These are phyloP conservation scores for Luperina testacea DNA, from an alignment of 2,888 invertebrate species.

Conservation along the genomic window DNA sequence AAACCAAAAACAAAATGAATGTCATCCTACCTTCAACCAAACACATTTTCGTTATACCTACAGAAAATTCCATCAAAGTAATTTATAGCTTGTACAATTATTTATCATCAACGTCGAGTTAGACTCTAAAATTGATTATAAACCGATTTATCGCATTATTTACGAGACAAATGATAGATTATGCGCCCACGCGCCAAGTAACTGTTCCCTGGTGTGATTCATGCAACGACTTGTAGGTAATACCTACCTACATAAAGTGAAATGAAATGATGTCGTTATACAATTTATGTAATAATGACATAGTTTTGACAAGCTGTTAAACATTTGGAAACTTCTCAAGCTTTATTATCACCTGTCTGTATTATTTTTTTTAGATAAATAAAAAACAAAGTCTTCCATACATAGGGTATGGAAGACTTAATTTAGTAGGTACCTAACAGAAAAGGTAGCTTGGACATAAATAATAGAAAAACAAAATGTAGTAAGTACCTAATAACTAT, in stretches of 20 bases:
- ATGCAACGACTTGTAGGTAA: conserved; percentile 42
- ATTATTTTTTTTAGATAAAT: too few species aligned
- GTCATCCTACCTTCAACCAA: conserved; percentile 17
- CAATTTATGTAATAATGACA: not conserved
- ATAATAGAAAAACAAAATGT: not conserved
- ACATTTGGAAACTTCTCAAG: not conserved
- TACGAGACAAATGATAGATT: conserved; percentile 64
- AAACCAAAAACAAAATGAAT: conserved; percentile 28
- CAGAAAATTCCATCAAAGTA: conserved; percentile 39
- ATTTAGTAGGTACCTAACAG: not conserved
- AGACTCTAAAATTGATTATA: conserved; percentile 56
- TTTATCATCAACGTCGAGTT: conserved; percentile 43
- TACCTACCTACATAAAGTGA: conserved; percentile 19
- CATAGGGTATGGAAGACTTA: not conserved
- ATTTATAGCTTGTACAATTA: conserved; percentile 61
- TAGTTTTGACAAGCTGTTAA: not conserved
- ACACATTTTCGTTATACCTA: conserved; percentile 44
- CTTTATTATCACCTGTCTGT: not conserved
- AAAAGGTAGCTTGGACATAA: not conserved
- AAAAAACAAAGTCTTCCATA: too few species aligned
- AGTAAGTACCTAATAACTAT: not conserved
- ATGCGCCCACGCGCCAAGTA: conserved; percentile 57
- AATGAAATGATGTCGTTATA: conserved; percentile 28
- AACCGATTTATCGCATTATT: conserved; percentile 59
- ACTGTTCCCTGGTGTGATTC: conserved; percentile 46